phyloP scores from a whole-genome alignment of 2,797 vertebrate species.

The Argya squamiceps region DNA sequence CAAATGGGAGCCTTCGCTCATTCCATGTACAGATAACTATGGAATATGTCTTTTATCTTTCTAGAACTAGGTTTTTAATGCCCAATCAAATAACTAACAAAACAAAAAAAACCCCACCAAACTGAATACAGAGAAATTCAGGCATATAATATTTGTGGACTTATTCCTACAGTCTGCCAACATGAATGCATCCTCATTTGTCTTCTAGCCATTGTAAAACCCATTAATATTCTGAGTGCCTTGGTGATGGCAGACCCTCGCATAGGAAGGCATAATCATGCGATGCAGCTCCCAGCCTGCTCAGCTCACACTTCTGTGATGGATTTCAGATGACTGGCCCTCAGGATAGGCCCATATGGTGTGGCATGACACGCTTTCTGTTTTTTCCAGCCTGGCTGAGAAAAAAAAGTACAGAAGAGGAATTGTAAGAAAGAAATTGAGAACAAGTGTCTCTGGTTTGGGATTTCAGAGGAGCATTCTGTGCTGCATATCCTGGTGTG shows the following conservation, averaged over 20 bases:
- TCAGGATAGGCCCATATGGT: conserved; percentile 30
- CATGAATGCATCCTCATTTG: neutral
- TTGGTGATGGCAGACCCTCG: neutral
- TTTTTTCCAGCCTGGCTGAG: neutral
- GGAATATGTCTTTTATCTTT: neutral
- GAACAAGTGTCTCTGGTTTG: neutral
- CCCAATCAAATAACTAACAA: neutral
- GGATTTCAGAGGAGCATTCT: neutral
- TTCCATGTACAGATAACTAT: neutral
- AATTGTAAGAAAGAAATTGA: neutral
- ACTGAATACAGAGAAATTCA: neutral
- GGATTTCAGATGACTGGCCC: conserved; percentile 37
- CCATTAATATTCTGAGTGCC: neutral
- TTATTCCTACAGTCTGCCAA: neutral
- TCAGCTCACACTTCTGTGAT: neutral
- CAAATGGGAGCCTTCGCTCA: neutral
- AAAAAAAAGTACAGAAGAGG: neutral
- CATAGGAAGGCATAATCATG: neutral
- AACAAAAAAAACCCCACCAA: neutral
- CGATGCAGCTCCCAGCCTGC: neutral
- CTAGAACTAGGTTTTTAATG: neutral
- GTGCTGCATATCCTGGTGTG: neutral
- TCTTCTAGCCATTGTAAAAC: neutral
- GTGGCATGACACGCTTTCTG: neutral
- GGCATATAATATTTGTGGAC: neutral